Conservation (phyloP, 2,113 vertebrate species). For the Oncorhynchus mykiss region DNA sequence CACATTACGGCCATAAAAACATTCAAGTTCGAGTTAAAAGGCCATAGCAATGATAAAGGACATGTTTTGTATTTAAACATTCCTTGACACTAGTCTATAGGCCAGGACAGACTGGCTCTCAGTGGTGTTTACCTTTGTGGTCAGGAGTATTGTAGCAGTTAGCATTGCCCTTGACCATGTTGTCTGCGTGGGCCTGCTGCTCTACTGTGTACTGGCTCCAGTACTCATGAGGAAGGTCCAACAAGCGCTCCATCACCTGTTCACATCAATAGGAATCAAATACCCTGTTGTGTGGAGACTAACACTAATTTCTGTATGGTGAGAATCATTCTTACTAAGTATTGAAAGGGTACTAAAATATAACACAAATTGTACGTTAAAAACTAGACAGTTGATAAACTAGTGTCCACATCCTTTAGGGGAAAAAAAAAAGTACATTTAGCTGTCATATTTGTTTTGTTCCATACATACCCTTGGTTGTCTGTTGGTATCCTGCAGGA, state of each 20-base stretch:
- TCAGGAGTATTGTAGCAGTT: conserved; percentile 78
- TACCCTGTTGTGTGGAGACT: too few species aligned
- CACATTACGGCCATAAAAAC: too few species aligned
- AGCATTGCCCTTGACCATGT: conserved; percentile 70
- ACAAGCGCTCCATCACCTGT: conserved; percentile 84
- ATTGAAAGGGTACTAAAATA: too few species aligned
- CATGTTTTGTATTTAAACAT: too few species aligned
- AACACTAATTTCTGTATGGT: background rate
- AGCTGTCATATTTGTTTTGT: too few species aligned
- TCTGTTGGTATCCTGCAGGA: conserved; percentile 85
- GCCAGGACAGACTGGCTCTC: background rate
- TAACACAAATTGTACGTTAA: too few species aligned
- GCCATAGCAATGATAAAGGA: too few species aligned
- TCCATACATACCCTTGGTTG: conserved; percentile 80
- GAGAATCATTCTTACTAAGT: background rate
- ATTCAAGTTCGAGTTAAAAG: too few species aligned
- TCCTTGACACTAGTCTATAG: background rate
- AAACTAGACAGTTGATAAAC: too few species aligned
- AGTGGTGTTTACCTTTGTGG: conserved; percentile 74
- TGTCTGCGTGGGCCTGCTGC: conserved; percentile 72
- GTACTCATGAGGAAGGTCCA: conserved; percentile 82
- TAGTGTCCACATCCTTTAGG: too few species aligned
- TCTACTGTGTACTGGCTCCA: conserved; percentile 86
- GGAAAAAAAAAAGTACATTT: too few species aligned
- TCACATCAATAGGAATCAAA: background rate